Conservation (phyloP, 2,888 invertebrate genomes). For the Volucella inanis region DNA sequence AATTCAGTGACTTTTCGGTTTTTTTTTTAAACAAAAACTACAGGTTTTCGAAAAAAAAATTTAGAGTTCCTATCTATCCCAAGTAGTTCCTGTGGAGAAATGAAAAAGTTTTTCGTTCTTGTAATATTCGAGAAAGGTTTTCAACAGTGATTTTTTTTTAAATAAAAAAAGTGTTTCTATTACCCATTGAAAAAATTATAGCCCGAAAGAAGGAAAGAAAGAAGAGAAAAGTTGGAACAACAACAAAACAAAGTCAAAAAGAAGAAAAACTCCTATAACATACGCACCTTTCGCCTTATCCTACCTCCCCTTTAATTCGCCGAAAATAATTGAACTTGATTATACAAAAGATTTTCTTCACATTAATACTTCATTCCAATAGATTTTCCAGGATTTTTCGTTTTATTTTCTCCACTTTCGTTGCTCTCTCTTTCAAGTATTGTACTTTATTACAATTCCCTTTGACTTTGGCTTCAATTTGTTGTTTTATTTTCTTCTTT, state of each 20-base stretch:
- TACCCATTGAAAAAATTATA: constrained; percentile 10
- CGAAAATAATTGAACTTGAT: constrained; percentile 61
- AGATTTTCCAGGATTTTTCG: constrained; percentile 66
- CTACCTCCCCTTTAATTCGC: constrained; percentile 40
- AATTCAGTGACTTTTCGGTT: not conserved
- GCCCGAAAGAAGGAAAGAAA: constrained; percentile 4
- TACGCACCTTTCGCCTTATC: constrained; percentile 22
- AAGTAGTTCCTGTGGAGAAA: constrained; percentile 17
- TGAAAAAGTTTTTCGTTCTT: constrained; percentile 2
- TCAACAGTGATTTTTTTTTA: not conserved
- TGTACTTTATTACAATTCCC: constrained; percentile 51
- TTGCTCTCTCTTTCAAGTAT: constrained; percentile 35
- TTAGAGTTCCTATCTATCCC: not conserved
- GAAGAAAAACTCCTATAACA: constrained; percentile 46
- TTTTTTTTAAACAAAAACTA: not conserved
- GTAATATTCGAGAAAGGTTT: not conserved
- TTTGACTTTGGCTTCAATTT: constrained; percentile 47
- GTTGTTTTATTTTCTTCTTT: constrained; percentile 29
- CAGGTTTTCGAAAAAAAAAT: not conserved
- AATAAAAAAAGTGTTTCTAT: constrained; percentile 38
- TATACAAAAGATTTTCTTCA: constrained; percentile 46
- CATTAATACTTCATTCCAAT: constrained; percentile 52
- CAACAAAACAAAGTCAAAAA: constrained; percentile 32
- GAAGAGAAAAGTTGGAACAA: constrained; percentile 34
- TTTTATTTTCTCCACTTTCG: constrained; percentile 32